Base-by-base conservation (phyloP, 35 echinoderm and acorn worm species). In the Patiria miniata region DNA sequence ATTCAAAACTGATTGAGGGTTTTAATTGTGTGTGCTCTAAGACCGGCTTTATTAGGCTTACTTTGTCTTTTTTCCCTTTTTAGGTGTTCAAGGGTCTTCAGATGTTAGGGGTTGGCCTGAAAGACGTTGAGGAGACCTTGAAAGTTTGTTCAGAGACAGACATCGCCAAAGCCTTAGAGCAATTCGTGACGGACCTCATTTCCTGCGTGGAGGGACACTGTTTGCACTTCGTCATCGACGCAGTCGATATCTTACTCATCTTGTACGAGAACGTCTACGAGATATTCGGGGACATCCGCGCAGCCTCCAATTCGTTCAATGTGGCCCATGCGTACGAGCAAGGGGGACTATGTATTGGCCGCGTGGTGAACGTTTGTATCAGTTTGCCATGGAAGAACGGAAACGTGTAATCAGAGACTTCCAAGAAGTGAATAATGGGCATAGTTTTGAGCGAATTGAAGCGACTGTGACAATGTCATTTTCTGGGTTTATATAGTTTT, bases 271-370 rank as follows among this genome's bases (percentile, higher is more conserved):
- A 94, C 52, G 33, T 81, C 22, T 94, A 94, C 39, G 92, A 94
- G 56, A 94, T 94, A 19, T 94, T 85, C 54, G 92, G 92, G 0
- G 92, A 94, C 39, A 94, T 94, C 42, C 54, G 52, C 5, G 86
- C 87, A 0, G 92, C 92, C 0, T 81, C 86, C 3, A 94, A 94
- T 77, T 53, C 42, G 16, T 94, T 94, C 44, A 85, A 86, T 34
- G 32, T 94, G 28, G 78, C 89, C 56, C 44, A 89, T 14, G 92
- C 81, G 0, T 94, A 94, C 47, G 65, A 94, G 40, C 92, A 94
- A 42, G 92, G 92, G 38, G 92, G 92, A 8, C 44, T 94, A 54
- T 94, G 92, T 56, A 86, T 94, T 77, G 92, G 92, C 32, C 37
- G 92, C n/a, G 47, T 94, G 12, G 92, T 94, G 5, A 61, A 86